Percentiles rank a stretch among this genome's conserved stretches.
These are phyloP conservation scores for Avahi laniger DNA, from an alignment of 2,797 vertebrate species.

Conservation along the genomic window DNA sequence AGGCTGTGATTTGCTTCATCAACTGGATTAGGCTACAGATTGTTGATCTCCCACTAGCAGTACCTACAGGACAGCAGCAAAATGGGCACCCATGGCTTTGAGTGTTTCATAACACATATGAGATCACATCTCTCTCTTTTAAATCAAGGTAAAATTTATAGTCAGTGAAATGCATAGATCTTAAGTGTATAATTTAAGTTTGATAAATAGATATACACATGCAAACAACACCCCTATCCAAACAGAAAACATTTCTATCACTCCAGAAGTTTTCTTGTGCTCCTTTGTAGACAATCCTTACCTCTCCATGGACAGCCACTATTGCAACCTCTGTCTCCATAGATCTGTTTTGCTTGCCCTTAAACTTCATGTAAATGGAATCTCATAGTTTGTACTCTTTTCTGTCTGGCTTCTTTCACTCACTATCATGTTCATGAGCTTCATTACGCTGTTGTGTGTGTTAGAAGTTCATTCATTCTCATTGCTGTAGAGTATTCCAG, in stretches of 20 bases:
- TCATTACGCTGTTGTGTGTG: neutral
- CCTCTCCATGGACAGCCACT: neutral
- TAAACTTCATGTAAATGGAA: neutral
- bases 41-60: neutral
- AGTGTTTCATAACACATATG: neutral
- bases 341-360: conserved; percentile 2
- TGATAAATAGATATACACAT: neutral
- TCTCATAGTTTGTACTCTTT: neutral
- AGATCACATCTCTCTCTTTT: neutral
- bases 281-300: neutral
- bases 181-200: neutral
- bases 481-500: neutral
- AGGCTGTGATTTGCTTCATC: neutral
- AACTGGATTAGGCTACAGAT: neutral
- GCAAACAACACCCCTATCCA: neutral
- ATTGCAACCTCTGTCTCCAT: neutral
- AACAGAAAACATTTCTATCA: neutral
- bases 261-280: neutral
- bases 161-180: neutral
- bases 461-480: neutral
- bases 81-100: neutral
- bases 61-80: neutral
- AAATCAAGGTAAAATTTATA: neutral
- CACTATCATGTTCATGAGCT: neutral
- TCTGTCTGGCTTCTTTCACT: neutral